Evolutionary conservation across 2,113 vertebrate genomes (phyloP).

Genomic region (Jaculus jaculus): DNA sequence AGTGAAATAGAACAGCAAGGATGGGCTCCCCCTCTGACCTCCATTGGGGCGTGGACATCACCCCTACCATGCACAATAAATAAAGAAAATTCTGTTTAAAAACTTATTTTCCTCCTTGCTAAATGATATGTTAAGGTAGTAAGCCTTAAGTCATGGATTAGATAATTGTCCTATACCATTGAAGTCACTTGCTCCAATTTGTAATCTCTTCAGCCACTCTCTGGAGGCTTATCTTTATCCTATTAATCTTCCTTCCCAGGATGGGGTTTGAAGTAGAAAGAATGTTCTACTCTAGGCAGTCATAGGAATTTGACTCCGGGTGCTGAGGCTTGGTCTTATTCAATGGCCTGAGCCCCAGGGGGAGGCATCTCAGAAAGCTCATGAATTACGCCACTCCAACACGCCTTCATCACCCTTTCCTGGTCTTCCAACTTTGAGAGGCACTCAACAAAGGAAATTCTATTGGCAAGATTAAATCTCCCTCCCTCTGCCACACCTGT

Average conservation of each 20-base stretch:
- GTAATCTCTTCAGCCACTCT: background rate
- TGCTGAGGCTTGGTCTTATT: background rate
- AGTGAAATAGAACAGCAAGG: too few relatives aligned
- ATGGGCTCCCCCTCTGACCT: too few relatives aligned
- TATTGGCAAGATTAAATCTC: background rate
- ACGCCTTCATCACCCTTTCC: background rate
- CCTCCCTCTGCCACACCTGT: background rate
- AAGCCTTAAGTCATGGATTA: background rate
- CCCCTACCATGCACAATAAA: too few relatives aligned
- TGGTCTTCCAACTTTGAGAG: background rate
- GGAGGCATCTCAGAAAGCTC: background rate
- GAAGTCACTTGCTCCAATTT: conserved; percentile 11
- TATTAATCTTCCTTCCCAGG: background rate
- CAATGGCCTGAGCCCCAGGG: background rate
- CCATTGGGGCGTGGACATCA: too few relatives aligned
- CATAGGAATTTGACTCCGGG: background rate
- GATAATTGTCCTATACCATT: background rate
- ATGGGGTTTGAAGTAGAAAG: background rate
- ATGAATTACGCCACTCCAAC: background rate
- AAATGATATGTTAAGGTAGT: background rate
- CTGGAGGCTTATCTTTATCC: background rate
- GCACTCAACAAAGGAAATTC: background rate
- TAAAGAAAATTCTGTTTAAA: too few relatives aligned
- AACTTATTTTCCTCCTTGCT: background rate
- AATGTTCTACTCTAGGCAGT: background rate